phyloP scores from a whole-genome alignment of 2,888 invertebrate genomes.

The Amorpha juglandis region DNA sequence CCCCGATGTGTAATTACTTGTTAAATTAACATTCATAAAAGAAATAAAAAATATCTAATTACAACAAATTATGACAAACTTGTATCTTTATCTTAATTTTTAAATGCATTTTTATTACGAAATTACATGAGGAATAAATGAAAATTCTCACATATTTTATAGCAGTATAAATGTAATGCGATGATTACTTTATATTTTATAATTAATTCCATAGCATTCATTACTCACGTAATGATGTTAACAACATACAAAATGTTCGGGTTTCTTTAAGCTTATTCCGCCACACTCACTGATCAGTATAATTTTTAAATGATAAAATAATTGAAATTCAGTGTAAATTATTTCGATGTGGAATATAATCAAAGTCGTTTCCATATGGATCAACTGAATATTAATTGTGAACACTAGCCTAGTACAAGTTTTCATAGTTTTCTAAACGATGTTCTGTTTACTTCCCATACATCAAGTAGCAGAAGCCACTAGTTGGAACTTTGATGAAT shows the following conservation, averaged over 20 bases:
- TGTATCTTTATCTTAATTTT: slow-evolving; percentile 9
- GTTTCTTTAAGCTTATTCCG: not conserved
- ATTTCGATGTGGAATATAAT: too few species aligned
- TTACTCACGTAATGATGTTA: not conserved
- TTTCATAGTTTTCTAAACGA: too few species aligned
- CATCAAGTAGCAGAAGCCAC: too few species aligned
- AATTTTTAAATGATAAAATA: not conserved
- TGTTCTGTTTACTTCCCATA: too few species aligned
- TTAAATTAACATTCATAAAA: slow-evolving; percentile 19
- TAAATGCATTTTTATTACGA: slow-evolving; percentile 12
- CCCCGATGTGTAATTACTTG: not conserved
- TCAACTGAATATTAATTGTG: too few species aligned
- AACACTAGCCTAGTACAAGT: too few species aligned
- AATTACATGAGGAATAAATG: slow-evolving; percentile 11
- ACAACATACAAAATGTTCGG: not conserved
- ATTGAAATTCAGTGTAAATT: too few species aligned
- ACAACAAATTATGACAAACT: slow-evolving; percentile 18
- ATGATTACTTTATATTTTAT: not conserved
- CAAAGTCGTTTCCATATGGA: too few species aligned
- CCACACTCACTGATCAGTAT: not conserved
- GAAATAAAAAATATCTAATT: slow-evolving; percentile 13
- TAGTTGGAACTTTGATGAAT: too few species aligned
- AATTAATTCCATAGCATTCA: not conserved
- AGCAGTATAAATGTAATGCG: not conserved
- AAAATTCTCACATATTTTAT: slow-evolving; percentile 8